These are phyloP conservation scores for Myanophis thanlyinensis DNA, from an alignment of 2,113 vertebrate species.

Conservation along the genomic window DNA sequence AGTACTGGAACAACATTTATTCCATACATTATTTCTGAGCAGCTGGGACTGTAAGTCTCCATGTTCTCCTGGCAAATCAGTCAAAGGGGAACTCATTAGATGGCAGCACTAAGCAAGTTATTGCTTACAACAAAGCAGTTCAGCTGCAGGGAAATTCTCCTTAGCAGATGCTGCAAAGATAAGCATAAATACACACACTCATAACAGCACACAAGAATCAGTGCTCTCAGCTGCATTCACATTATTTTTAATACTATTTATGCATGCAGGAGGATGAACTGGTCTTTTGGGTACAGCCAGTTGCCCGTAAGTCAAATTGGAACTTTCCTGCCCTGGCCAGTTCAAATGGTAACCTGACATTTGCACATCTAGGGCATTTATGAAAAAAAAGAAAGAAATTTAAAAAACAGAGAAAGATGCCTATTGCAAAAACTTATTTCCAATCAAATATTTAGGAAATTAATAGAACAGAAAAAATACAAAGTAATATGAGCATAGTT, in stretches of 20 bases:
- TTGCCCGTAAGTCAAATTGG: not conserved
- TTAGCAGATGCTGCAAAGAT: not conserved
- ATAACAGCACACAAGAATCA: not conserved
- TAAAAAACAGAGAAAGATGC: not conserved
- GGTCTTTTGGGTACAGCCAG: not conserved
- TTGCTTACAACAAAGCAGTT: not conserved
- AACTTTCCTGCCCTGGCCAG: not conserved
- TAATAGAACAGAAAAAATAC: not conserved
- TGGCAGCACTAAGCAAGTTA: slow-evolving; percentile 9
- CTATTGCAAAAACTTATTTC: not conserved
- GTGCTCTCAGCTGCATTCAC: not conserved
- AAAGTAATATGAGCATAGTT: not conserved
- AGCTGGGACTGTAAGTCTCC: not conserved
- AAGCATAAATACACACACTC: not conserved
- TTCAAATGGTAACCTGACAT: not conserved
- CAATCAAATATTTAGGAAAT: not conserved
- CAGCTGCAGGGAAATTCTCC: not conserved
- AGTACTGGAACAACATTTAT: not conserved
- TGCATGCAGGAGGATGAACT: not conserved
- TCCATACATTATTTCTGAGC: not conserved
- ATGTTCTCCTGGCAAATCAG: not conserved
- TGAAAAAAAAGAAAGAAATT: not conserved
- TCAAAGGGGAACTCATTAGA: not conserved
- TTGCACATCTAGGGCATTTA: not conserved
- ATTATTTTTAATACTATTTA: not conserved